A percentile compares a stretch with the other conserved stretches of the same genome.
Conservation (phyloP, 2,113 vertebrate genomes). For the Hypocryptadius cinnamomeus region DNA sequence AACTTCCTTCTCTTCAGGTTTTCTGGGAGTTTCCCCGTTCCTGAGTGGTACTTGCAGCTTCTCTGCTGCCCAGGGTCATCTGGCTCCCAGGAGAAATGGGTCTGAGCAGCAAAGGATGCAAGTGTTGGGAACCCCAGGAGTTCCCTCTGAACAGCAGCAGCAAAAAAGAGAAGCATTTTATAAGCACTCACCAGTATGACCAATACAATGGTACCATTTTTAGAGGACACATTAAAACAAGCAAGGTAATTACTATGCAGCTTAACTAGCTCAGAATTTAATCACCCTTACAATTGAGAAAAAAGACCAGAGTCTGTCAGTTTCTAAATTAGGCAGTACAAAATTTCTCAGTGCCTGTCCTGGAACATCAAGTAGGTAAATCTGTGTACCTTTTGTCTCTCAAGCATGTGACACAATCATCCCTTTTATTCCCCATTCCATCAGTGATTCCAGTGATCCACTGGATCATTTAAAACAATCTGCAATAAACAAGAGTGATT, state of each 20-base stretch:
- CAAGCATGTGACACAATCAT: background rate
- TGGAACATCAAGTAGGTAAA: background rate
- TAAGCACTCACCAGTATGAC: background rate
- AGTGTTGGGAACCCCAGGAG: background rate
- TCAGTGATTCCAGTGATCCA: background rate
- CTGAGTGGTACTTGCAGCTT: background rate
- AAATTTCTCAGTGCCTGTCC: background rate
- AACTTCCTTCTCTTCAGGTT: background rate
- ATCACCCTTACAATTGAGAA: background rate
- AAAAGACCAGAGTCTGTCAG: background rate
- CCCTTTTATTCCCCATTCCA: background rate
- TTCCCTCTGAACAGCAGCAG: background rate
- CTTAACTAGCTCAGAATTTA: background rate
- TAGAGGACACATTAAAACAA: background rate
- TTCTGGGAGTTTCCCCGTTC: background rate
- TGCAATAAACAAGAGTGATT: background rate
- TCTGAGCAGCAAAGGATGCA: background rate
- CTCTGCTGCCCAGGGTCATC: background rate
- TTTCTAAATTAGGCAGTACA: background rate
- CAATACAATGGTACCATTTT: background rate
- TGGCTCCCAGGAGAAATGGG: background rate
- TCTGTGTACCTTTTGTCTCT: background rate
- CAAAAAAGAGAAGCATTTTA: background rate
- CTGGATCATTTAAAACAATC: background rate
- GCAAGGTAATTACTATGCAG: background rate